A percentile compares a stretch with the other conserved stretches of the same genome.
phyloP scores from a whole-genome alignment of 2,888 invertebrate genomes.

The Eupithecia exiguata region DNA sequence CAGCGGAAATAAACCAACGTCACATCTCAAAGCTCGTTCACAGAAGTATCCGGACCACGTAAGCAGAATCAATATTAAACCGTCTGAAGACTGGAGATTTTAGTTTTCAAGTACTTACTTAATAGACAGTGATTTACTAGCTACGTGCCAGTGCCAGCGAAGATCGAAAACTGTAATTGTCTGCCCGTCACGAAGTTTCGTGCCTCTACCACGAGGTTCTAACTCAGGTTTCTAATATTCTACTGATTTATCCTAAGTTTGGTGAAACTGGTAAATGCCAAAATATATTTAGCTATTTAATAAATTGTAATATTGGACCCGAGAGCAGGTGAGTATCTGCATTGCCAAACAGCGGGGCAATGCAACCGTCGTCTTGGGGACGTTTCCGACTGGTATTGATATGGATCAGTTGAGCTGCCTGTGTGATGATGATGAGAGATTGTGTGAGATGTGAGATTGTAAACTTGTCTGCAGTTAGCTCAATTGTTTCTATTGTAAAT shows the following conservation, averaged over 20 bases:
- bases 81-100: conserved; percentile 29
- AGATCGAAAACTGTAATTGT: conserved; percentile 68
- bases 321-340: no score
- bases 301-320: no score
- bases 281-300: not conserved
- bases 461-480: no score
- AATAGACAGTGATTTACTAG: conserved; percentile 63
- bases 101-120: conserved; percentile 43
- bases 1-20: not conserved
- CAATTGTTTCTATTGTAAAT: no score
- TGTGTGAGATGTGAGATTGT: no score
- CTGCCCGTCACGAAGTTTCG: conserved; percentile 61
- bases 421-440: no score
- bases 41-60: not conserved
- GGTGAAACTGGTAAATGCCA: not conserved
- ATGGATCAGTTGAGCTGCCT: no score
- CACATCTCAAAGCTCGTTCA: not conserved
- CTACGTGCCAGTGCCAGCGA: conserved; percentile 57
- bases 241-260: not conserved
- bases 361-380: no score
- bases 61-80: conserved; percentile 5
- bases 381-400: no score
- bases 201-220: conserved; percentile 43
- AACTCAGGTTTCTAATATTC: not conserved
- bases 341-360: no score